These are phyloP conservation scores for Paramacrobiotus metropolitanus DNA, from an alignment of 1,140 invertebrate species.

Conservation along the genomic window DNA sequence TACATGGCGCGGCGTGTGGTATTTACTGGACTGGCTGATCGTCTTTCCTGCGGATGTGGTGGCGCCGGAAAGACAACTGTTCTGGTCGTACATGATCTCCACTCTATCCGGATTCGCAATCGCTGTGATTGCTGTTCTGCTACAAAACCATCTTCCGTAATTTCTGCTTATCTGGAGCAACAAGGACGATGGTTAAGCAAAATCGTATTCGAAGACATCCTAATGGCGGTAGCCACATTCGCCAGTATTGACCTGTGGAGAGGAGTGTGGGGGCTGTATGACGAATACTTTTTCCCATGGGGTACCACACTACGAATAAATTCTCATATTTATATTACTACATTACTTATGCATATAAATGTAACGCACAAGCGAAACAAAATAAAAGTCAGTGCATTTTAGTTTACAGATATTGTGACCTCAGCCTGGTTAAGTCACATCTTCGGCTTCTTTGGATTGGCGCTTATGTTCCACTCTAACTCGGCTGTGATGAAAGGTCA, in stretches of 20 bases:
- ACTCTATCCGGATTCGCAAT: conserved; percentile 48
- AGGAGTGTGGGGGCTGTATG: conserved; percentile 51
- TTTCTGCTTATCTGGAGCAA: conserved; percentile 28
- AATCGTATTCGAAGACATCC: conserved; percentile 35
- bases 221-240: conserved; percentile 45
- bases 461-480: conserved; percentile 55
- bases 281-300: conserved; percentile 48
- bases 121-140: conserved; percentile 39
- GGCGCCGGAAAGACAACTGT: too few species aligned
- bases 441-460: conserved; percentile 40
- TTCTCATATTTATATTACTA: too few species aligned
- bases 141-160: conserved; percentile 34
- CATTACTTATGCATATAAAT: too few species aligned
- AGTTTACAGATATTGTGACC: conserved; percentile 36
- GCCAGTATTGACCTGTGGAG: conserved; percentile 65
- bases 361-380: too few species aligned
- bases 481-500: conserved; percentile 54
- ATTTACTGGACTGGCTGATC: conserved; percentile 41
- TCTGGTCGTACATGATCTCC: conserved; percentile 14
- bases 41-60: conserved; percentile 39
- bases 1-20: conserved; percentile 61
- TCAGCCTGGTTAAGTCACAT: conserved; percentile 51
- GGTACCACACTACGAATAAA: too few species aligned
- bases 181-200: not conserved
- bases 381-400: too few species aligned